Conservation (phyloP, 2,797 vertebrate genomes). For the Lutjanus campechanus region DNA sequence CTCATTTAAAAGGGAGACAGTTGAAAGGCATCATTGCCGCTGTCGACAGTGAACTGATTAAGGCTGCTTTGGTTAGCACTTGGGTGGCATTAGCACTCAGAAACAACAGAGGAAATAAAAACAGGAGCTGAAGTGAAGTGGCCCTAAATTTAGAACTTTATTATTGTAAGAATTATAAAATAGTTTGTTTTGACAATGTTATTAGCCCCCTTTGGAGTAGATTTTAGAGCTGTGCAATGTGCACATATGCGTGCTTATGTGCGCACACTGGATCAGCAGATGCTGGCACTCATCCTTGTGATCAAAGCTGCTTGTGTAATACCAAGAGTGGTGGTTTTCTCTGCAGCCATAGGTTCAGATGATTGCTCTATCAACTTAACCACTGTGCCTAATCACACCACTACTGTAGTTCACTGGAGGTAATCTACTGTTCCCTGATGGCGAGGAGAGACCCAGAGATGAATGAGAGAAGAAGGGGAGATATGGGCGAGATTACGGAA, state of each 20-base stretch:
- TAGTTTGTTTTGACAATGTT: slow-evolving; percentile 15
- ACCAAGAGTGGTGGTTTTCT: slow-evolving; percentile 41
- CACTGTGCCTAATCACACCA: slow-evolving; percentile 19
- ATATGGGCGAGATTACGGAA: slow-evolving; percentile 25
- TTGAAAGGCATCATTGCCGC: slow-evolving; percentile 70
- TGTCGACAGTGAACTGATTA: slow-evolving; percentile 65
- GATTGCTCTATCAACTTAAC: slow-evolving; percentile 65
- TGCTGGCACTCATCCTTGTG: slow-evolving; percentile 67
- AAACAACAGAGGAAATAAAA: slow-evolving; percentile 40
- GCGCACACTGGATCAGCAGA: slow-evolving; percentile 37
- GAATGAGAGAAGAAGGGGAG: slow-evolving; percentile 21
- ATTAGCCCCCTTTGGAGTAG: slow-evolving; percentile 2
- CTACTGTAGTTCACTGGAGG: slow-evolving; percentile 35
- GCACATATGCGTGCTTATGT: neutral
- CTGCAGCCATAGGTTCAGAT: slow-evolving; percentile 45
- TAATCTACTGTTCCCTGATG: slow-evolving; percentile 46
- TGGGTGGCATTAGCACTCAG: slow-evolving; percentile 48
- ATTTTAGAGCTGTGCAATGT: neutral
- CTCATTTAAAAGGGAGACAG: slow-evolving; percentile 63
- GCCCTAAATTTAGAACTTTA: neutral
- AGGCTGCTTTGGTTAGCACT: slow-evolving; percentile 46
- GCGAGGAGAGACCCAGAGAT: neutral
- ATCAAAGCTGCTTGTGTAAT: slow-evolving; percentile 70
- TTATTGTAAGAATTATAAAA: neutral
- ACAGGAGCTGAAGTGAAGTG: slow-evolving; percentile 25